phyloP scores from a whole-genome alignment of 2,888 invertebrate species.

The Microctonus aethiopoides region DNA sequence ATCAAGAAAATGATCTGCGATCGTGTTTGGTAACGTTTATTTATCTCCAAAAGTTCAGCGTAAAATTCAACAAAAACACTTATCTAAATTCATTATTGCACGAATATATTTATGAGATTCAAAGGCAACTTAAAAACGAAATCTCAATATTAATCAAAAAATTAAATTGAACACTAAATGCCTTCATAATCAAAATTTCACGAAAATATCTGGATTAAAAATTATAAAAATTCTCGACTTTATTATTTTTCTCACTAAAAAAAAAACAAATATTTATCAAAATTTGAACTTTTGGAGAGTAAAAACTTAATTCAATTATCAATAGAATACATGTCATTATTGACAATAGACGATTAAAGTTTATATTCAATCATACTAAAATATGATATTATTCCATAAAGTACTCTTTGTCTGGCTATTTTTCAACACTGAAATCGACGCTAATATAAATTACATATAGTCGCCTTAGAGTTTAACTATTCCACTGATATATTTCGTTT shows the following conservation, averaged over 20 bases:
- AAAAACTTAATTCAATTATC: constrained; percentile 1
- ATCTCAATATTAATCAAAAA: not conserved
- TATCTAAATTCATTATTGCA: not conserved
- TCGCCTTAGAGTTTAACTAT: not conserved
- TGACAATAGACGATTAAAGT: not conserved
- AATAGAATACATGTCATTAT: not conserved
- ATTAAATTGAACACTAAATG: not conserved
- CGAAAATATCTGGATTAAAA: not conserved
- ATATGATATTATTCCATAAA: not conserved
- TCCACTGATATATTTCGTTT: not conserved
- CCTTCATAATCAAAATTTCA: not conserved
- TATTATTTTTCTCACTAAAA: too few species aligned
- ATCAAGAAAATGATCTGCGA: constrained; percentile 62
- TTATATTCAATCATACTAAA: not conserved
- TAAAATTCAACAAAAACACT: not conserved
- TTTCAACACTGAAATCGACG: not conserved
- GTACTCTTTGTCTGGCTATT: not conserved
- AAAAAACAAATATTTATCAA: too few species aligned
- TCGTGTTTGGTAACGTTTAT: constrained; percentile 61
- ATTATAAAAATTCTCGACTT: not conserved
- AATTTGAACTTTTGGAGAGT: not conserved
- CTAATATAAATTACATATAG: not conserved
- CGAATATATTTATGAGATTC: not conserved
- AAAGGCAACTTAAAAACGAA: not conserved
- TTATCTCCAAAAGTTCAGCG: constrained; percentile 31